Evolutionary conservation across 2,888 invertebrate genomes (phyloP).

Genomic region (Eupithecia pulchellata): DNA sequence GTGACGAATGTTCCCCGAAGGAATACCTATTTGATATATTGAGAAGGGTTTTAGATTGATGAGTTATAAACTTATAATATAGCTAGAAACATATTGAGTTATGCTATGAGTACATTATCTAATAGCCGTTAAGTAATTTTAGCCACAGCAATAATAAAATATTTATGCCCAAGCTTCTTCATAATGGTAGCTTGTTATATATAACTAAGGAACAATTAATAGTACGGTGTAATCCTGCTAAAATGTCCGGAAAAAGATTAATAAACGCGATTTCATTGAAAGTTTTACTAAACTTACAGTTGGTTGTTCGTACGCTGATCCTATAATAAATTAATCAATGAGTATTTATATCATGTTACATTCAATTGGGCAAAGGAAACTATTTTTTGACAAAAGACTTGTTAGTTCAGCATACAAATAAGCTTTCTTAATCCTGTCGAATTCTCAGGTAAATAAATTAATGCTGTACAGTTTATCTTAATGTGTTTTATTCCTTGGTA

Average conservation of each 20-base stretch:
- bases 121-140: background rate
- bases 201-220: no score
- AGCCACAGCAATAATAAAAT: no score
- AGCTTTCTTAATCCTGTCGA: background rate
- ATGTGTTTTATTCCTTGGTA: no score
- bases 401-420: background rate
- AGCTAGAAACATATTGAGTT: background rate
- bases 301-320: background rate
- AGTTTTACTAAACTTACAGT: no score
- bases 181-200: no score
- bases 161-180: no score
- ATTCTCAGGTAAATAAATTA: no score
- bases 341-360: background rate
- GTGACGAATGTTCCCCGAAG: slow-evolving; percentile 26
- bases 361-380: background rate
- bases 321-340: background rate
- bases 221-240: no score
- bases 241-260: no score
- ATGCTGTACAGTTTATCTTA: no score
- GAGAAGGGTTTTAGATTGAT: slow-evolving; percentile 18
- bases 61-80: background rate
- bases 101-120: background rate
- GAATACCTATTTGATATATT: slow-evolving; percentile 16
- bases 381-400: background rate
- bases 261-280: background rate